Evolutionary conservation across 1,140 invertebrate species (phyloP), one percentile per base, ranked within the genome.

Genomic region (honey bee (Apis mellifera)): DNA sequence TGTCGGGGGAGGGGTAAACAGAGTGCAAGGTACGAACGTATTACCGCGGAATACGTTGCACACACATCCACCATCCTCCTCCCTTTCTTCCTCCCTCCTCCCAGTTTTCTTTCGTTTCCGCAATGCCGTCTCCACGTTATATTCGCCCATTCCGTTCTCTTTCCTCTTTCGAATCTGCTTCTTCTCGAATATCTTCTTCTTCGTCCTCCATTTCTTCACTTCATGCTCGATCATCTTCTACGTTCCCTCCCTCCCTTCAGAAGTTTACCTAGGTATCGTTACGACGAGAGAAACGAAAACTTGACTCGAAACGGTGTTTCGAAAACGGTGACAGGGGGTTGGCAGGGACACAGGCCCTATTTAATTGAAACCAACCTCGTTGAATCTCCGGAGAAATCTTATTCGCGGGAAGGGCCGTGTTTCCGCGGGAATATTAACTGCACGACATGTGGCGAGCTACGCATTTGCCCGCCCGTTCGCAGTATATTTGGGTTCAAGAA

Each of bases 11-110:
- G 32, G 62, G 83, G 88, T 89, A 89, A 89, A 89, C 85, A 89
- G 84, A 89, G 84, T 85, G 85, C 83, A 83, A 72, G 78, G 78
- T 64, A 83, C 76, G 86, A 89, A 89, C 84, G 88, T 89, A 89
- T 89, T 83, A 86, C 82, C 84, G 73, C 32, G 23, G 68, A 84
- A 89, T 89, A 89, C 83, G 69, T 78, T 84, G 65, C 62, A 77
- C 60, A 60, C 65, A 84, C 57, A 78, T 42, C 48, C 80, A 59
- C 54, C 65, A 11, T 9, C 21, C n/a, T 1, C 26, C 26, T 32
- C 26, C 26, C 26, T 32, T 2, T 2, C 26, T 2, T 42, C n/a
- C 12, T 4, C 59, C 21, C 19, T 32, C 32, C 32, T 32, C 9
- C 9, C 64, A 57, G 32, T 42, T 70, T 82, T 64, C 76, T 83